A percentile compares a stretch with the other conserved stretches of the same genome.
These are phyloP conservation scores for Melieria picta DNA, from an alignment of 2,888 invertebrate species.

Conservation along the genomic window DNA sequence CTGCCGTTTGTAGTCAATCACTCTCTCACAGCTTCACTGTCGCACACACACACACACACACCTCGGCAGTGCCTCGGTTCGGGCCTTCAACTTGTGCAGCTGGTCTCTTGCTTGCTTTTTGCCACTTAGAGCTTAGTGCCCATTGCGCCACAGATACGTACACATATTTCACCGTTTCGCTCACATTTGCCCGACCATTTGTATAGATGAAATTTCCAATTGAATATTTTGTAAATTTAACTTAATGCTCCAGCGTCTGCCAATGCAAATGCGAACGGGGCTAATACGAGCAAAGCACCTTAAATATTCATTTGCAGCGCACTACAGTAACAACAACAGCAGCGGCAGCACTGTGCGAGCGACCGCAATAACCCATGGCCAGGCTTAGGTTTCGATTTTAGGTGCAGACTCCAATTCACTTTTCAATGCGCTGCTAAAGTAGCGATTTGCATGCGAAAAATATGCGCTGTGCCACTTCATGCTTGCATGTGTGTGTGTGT, in stretches of 20 bases:
- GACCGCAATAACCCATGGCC: conserved; percentile 1
- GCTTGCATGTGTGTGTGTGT: conserved; percentile 10
- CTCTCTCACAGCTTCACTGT: conserved; percentile 20
- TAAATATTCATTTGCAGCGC: conserved; percentile 7
- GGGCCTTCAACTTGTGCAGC: too few relatives aligned
- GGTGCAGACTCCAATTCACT: conserved; percentile 12
- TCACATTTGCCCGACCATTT: neutral
- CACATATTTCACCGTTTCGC: too few relatives aligned
- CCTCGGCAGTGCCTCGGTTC: neutral
- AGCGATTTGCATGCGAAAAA: neutral
- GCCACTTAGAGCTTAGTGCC: too few relatives aligned
- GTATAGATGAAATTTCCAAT: conserved; percentile 20
- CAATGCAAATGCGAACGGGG: neutral
- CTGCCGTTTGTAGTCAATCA: neutral
- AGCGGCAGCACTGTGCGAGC: too few relatives aligned
- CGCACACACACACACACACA: conserved; percentile 20
- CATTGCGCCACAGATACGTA: too few relatives aligned
- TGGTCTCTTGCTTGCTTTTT: too few relatives aligned
- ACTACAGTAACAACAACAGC: neutral
- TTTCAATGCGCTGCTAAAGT: neutral
- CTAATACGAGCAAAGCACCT: neutral
- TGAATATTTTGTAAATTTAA: conserved; percentile 22
- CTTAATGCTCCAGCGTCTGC: conserved; percentile 4
- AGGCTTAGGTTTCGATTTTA: neutral
- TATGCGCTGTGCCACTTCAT: neutral